Conservation (phyloP, 2,113 vertebrate species). For the Electrona antarctica region DNA sequence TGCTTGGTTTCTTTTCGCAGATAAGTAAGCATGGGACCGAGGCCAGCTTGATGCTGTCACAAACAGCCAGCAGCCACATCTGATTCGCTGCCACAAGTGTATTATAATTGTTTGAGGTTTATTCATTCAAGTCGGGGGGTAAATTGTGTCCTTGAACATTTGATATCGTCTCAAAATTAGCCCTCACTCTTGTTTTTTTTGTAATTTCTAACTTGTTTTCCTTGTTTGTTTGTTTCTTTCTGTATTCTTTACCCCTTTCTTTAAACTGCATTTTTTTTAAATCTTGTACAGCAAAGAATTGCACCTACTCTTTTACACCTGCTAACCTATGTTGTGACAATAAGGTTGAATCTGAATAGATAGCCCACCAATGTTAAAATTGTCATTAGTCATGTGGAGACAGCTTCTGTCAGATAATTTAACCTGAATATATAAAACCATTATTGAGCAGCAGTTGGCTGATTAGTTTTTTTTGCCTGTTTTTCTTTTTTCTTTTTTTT, state of each 20-base stretch:
- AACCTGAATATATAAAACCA: neutral
- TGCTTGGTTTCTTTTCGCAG: conserved; percentile 71
- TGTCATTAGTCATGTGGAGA: neutral
- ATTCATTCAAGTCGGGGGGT: conserved; percentile 73
- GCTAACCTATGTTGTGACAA: neutral
- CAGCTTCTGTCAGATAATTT: neutral
- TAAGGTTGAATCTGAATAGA: neutral
- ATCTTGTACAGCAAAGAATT: too few relatives aligned
- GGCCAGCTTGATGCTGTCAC: conserved; percentile 63
- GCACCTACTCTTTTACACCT: too few relatives aligned
- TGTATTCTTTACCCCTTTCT: neutral
- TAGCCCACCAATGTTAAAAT: neutral
- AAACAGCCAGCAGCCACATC: conserved; percentile 67
- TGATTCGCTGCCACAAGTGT: conserved; percentile 74
- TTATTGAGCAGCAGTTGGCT: neutral
- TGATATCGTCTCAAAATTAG: conserved; percentile 63
- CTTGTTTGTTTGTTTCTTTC: neutral
- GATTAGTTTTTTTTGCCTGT: neutral
- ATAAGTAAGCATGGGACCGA: too few relatives aligned
- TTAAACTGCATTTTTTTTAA: too few relatives aligned
- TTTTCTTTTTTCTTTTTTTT: neutral
- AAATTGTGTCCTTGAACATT: conserved; percentile 68
- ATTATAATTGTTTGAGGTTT: conserved; percentile 45
- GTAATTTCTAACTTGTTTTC: too few relatives aligned
- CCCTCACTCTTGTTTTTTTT: conserved; percentile 9